Evolutionary conservation across 1,140 invertebrate genomes (phyloP), one percentile per base, ranked within the genome.

Genomic region (Babylonia areolata): DNA sequence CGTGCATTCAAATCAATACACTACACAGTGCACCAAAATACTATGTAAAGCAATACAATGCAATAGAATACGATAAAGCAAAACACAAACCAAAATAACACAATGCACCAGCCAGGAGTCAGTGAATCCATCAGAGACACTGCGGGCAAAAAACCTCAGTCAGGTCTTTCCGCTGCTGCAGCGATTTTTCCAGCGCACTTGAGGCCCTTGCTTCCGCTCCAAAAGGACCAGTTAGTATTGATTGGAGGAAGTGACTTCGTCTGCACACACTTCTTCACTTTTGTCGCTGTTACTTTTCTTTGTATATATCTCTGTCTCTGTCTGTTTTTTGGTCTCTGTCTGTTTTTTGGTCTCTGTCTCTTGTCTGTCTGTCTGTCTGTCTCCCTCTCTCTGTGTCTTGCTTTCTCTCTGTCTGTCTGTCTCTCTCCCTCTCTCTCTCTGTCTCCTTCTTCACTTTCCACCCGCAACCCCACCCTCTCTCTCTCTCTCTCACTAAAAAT

Each of bases 401-500:
- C 71, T 73, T 6, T 73, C 71, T 35, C 33, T 73, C 71, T 73
- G 31, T 73, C 71, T 73, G 31, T 73, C 71, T 73, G 31, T 73
- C 71, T 73, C 71, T 37, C 71, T 33, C 71, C 6, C 69, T 35
- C 69, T 33, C 69, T 35, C 58, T 64, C 58, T 64, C 58, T 64
- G 15, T 64, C 58, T 23, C 58, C 28, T 23, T 15, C 23, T 20
- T n/a, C 28, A 23, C 28, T 23, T 23, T 23, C 28, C 0, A 3
- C 58, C 28, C 58, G 9, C 58, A 23, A 12, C 28, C 23, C 28
- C 6, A 0, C 12, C 2, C 12, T 64, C 23, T 23, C 58, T 64
- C 58, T 64, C 58, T 64, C 58, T 64, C 58, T 3, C 12, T 64
- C 58, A 20, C 46, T 51, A n/a, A n/a, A n/a, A n/a, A n/a, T n/a